Conservation (phyloP, 2,888 invertebrate genomes). For the Drosophila formosana region DNA sequence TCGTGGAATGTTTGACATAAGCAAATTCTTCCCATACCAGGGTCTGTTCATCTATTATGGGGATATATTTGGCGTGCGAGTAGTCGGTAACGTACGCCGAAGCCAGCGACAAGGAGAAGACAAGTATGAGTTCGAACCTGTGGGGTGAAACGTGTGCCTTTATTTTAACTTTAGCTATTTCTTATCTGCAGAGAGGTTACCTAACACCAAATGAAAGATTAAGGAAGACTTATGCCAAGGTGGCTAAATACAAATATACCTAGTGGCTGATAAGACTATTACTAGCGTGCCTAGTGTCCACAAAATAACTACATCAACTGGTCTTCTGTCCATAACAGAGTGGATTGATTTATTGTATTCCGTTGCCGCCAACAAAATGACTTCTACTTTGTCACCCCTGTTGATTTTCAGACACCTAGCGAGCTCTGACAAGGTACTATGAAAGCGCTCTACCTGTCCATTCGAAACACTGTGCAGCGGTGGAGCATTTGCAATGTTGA, state of each 20-base stretch:
- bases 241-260: neutral
- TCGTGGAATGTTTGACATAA: neutral
- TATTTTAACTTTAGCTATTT: neutral
- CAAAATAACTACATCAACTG: slow-evolving; percentile 5
- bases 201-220: neutral
- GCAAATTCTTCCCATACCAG: slow-evolving; percentile 1
- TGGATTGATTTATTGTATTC: slow-evolving; percentile 31
- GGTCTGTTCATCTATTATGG: neutral
- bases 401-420: slow-evolving; percentile 22
- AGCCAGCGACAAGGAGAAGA: neutral
- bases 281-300: too few relatives aligned
- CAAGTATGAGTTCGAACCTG: neutral
- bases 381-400: slow-evolving; percentile 20
- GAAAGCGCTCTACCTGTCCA: slow-evolving; percentile 6
- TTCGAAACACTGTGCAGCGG: neutral
- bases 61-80: slow-evolving; percentile 16
- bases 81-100: slow-evolving; percentile 14
- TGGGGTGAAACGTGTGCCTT: slow-evolving; percentile 5
- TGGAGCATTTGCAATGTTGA: neutral
- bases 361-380: slow-evolving; percentile 10
- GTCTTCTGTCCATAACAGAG: slow-evolving; percentile 19
- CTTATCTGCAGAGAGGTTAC: neutral
- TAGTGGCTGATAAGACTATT: neutral
- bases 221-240: neutral
- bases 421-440: slow-evolving; percentile 2